Evolutionary conservation across 2,113 vertebrate species (phyloP), one percentile per base, ranked within the genome.

Genomic region (Gadus macrocephalus): DNA sequence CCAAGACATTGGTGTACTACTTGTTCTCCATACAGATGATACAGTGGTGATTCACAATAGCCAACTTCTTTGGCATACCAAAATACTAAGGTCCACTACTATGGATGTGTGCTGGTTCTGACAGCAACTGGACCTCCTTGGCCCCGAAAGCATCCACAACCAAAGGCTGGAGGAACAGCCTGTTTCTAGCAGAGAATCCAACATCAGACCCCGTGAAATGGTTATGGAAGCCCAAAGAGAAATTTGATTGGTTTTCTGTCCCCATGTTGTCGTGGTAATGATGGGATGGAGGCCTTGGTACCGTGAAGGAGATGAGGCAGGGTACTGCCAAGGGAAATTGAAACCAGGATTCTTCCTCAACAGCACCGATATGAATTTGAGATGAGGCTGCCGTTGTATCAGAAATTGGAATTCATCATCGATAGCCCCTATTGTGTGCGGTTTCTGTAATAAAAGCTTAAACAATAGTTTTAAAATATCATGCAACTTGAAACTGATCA

Each of bases 261-360:
- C 27, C 22, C 42, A 14, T 49, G 42, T 38, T 56, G 25, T 31
- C 42, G 9, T 49, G 59, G 62, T 38, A 31, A 9, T 6, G 14
- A 17, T 3, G 42, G 42, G 19, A 60, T 38, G 68, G 55, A 53
- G 49, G 53, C 25, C 22, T 42, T 53, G 53, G 53, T 58, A 71
- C 59, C 22, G 58, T 60, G 16, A 27, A 28, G 15, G 67, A 80
- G 73, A 76, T 31, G 69, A 78, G 74, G 42, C n/a, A 64, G 62
- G 65, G 81, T 85, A 75, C 83, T 74, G 62, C 56, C 76, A 60
- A 81, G 53, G 42, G 81, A 77, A 86, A 72, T 83, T 80, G 69
- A 84, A 83, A 76, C 65, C 78, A 71, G 78, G 67, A 69, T 64
- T 78, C 71, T 63, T 22, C 62, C 59, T 77, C 60, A 70, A 68